Conservation (phyloP, 2,888 invertebrate species). For the Andrena bucephala region DNA sequence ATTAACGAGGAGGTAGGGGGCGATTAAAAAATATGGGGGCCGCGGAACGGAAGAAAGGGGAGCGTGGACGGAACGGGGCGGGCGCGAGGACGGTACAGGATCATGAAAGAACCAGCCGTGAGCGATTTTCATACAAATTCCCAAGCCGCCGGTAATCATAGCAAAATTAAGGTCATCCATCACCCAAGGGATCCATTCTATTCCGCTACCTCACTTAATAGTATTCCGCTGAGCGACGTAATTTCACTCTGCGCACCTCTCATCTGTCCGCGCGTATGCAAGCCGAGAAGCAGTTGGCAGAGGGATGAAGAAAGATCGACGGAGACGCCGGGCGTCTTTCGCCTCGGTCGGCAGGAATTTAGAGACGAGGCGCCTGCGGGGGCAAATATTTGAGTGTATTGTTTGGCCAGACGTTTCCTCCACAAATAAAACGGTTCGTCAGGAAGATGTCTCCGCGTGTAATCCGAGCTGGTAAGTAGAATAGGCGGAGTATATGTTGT, state of each 20-base stretch:
- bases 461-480: neutral
- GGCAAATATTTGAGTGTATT: slow-evolving; percentile 31
- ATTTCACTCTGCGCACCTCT: slow-evolving; percentile 72
- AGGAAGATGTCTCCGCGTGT: neutral
- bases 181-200: slow-evolving; percentile 73
- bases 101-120: slow-evolving; percentile 70
- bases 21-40: slow-evolving; percentile 49
- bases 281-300: slow-evolving; percentile 12
- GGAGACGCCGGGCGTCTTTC: neutral
- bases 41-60: slow-evolving; percentile 24
- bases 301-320: slow-evolving; percentile 36
- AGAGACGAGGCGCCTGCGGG: neutral
- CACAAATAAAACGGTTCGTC: neutral
- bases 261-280: slow-evolving; percentile 41
- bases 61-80: neutral
- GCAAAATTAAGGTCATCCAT: slow-evolving; percentile 82
- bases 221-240: slow-evolving; percentile 78
- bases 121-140: slow-evolving; percentile 81
- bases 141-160: slow-evolving; percentile 78
- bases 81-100: slow-evolving; percentile 46
- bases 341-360: slow-evolving; percentile 9
- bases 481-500: neutral
- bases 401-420: neutral
- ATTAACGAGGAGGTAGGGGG: slow-evolving; percentile 30
- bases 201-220: slow-evolving; percentile 76